phyloP scores from a whole-genome alignment of 2,888 invertebrate genomes.

The Drosophila hamatofila region DNA sequence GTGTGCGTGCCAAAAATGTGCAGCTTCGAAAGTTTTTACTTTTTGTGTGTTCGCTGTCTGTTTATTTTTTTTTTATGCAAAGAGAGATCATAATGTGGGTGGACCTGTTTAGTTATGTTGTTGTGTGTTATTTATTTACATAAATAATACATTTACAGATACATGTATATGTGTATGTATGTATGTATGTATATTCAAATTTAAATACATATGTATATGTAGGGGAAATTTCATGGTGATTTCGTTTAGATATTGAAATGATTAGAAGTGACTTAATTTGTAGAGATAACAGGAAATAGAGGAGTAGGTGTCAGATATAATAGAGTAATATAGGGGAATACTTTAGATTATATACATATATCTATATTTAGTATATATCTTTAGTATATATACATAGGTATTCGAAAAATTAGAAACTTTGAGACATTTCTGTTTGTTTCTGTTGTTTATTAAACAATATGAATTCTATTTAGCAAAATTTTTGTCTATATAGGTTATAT shows the following conservation, averaged over 20 bases:
- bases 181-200: neutral
- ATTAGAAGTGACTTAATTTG: neutral
- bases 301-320: neutral
- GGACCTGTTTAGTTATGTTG: constrained; percentile 2
- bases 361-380: no score
- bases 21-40: constrained; percentile 24
- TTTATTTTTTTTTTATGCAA: neutral
- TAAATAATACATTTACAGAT: neutral
- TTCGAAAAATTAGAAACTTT: neutral
- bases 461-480: no score
- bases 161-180: neutral
- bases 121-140: neutral
- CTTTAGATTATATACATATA: no score
- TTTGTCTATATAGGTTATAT: no score
- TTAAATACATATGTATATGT: neutral
- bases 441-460: no score
- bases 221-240: no score
- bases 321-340: neutral
- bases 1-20: constrained; percentile 25
- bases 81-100: constrained; percentile 3
- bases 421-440: neutral
- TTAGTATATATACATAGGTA: no score
- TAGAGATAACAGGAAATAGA: neutral
- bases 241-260: neutral
- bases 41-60: constrained; percentile 7